Base-by-base conservation (phyloP, 2,113 vertebrate genomes). In the Ascaphus truei region DNA sequence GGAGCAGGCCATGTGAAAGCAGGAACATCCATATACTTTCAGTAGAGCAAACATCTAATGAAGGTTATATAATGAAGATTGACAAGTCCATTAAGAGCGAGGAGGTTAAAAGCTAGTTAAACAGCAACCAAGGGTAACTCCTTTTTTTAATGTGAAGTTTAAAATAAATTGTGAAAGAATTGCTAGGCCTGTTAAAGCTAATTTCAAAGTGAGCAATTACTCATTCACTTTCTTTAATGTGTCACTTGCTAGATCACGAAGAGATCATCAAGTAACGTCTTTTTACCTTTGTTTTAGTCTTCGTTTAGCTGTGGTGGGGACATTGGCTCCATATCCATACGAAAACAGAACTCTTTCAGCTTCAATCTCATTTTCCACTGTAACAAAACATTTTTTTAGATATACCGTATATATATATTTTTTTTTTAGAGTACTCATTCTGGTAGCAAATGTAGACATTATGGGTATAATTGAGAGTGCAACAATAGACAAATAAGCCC, bases 311-410 rank as follows among this genome's bases (percentile, higher is more conserved):
- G 96, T 97, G 56, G 96, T 98, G 65, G 97, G 96, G 79, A 99
- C 91, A 68, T 99, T 98, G 57, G 96, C 96, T 61, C 96, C 96
- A n/a, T 98, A 98, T 7, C 96, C 97, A 10, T 96, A 98, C 0
- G 96, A 96, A 79, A 95, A 98, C 33, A 99, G 88, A 76, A 99
- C 90, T 66, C 95, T 92, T 88, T 99, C 97, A 56, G 96, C 95
- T 60, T 98, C 97, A 33, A 88, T 89, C 83, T 96, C 95, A 81
- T 93, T 84, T 81, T 95, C 95, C 85, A 98, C 97, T 98, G 81
- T 22, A 78, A 83, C 86, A 73, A 77, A 73, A 68, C 63, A 68
- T 76, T 76, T 15, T 43, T 37, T 3, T 2, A 37, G 15, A 37
- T n/a, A n/a, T n/a, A n/a, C n/a, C n/a, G n/a, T n/a, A n/a, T n/a